Evolutionary conservation across 2,113 vertebrate species (phyloP), one percentile per base, ranked within the genome.

Genomic region (Pituophis catenifer): DNA sequence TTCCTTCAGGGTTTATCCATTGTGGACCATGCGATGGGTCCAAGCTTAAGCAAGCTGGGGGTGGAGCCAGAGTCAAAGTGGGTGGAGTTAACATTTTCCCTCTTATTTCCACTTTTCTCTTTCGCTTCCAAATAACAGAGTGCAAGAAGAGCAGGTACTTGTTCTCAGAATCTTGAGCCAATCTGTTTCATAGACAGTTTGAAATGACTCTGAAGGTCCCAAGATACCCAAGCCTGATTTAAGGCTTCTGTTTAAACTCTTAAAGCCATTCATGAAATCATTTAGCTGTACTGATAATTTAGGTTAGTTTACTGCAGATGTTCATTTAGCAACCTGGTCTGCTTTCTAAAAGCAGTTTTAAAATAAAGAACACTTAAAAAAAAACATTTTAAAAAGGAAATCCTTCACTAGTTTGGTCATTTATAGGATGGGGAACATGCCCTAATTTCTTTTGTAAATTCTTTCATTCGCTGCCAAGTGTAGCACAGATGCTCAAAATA

Each of bases 401-500:
- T 91, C 50, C 53, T 44, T 75, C 62, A 54, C 23, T 12, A 29
- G 50, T 53, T 26, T 91, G 50, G 7, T 81, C n/a, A 59, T 59
- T 29, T 21, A 58, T 91, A 48, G n/a, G 17, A 54, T 15, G 55
- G 70, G 24, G 13, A 58, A 26, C 24, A n/a, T 55, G 19, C 23
- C n/a, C 75, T 91, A 44, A 38, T 48, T 33, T 23, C 8, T 48
- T 52, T 58, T 26, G 52, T 94, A 96, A 95, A 92, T 85, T 17
- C 75, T 3, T 93, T 89, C 44, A 91, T 70, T 92, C 89, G 29
- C 12, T 93, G 65, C 91, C 62, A 33, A 94, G 48, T 96, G 89
- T 90, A 90, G 44, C 86, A 91, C 93, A 96, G 53, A 93, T 95
- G 93, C 50, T 95, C 75, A 75, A 93, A 90, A 94, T 94, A 93